Conservation (phyloP, 2,888 invertebrate species). For the Lacanobia wlatinum region DNA sequence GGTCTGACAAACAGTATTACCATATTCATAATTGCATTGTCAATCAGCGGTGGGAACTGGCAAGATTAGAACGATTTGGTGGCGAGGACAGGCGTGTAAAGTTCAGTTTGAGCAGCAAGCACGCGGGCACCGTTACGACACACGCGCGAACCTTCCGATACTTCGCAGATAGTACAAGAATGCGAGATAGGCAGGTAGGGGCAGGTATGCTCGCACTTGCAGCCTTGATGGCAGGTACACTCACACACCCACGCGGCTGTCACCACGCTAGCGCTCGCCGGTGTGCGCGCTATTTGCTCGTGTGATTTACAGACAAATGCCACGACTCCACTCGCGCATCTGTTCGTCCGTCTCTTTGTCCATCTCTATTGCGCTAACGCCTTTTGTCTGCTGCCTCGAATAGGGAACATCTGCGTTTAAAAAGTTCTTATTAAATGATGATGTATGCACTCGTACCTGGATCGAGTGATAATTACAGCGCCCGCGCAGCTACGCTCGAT, state of each 20-base stretch:
- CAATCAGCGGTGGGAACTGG: conserved; percentile 76
- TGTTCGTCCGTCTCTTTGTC: conserved; percentile 83
- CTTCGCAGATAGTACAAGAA: conserved; percentile 86
- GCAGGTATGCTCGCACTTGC: conserved; percentile 77
- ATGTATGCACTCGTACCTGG: conserved; percentile 64
- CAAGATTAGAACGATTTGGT: conserved; percentile 73
- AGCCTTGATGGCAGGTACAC: conserved; percentile 75
- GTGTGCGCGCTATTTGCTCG: conserved; percentile 85
- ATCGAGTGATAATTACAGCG: conserved; percentile 77
- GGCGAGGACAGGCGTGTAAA: conserved; percentile 78
- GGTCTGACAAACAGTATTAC: conserved; percentile 76
- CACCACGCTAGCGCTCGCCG: conserved; percentile 51
- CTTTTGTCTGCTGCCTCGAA: conserved; percentile 77
- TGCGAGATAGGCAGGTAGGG: conserved; percentile 85
- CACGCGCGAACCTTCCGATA: conserved; percentile 79
- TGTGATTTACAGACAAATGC: conserved; percentile 89
- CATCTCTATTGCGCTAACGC: conserved; percentile 84
- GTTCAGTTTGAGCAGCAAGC: conserved; percentile 73
- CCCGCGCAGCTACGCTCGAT: conserved; percentile 67
- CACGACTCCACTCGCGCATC: conserved; percentile 83
- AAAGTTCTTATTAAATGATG: conserved; percentile 73
- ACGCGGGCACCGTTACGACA: conserved; percentile 83
- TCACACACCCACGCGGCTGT: conserved; percentile 66
- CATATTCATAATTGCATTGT: conserved; percentile 83
- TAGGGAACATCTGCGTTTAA: conserved; percentile 83